Evolutionary conservation across 2,797 vertebrate species (phyloP), one percentile per base, ranked within the genome.

Genomic region (Poeciliopsis turneri): DNA sequence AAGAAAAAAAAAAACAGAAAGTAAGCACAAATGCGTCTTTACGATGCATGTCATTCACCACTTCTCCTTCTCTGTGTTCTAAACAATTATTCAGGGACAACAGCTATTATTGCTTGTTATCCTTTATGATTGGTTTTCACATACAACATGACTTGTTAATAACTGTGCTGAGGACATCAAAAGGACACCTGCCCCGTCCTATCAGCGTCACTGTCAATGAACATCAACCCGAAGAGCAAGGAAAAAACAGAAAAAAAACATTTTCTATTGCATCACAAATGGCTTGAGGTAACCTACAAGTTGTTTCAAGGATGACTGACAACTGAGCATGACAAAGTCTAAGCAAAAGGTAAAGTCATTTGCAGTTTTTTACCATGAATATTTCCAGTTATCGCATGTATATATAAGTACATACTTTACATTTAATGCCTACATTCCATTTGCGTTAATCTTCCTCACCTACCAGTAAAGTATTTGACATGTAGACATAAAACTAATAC

Each of bases 51-150:
- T 82, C 79, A 79, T 80, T 86, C 85, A 61, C 45, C 79, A 11
- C 13, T 75, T 45, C 57, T 69, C 53, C 53, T 78, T 78, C 78
- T 78, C 70, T 36, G 68, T 84, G n/a, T 83, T 87, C 81, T 76
- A 84, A 88, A 90, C 89, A 92, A 92, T 93, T 89, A 93, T 84
- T 88, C 76, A 73, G 83, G 85, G 89, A 92, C 92, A 92, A 92
- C 87, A 89, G 91, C 89, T 91, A 93, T 92, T 92, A 92, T 86
- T 86, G 92, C 87, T 87, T 92, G 88, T 93, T 93, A 92, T 92
- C 82, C 83, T 92, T 88, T 88, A 89, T 88, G 90, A 93, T 92
- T 93, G 92, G 82, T 91, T 91, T 91, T 83, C 83, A 89, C 88
- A 86, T 90, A 90, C 89, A 84, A 87, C 90, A 89, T 89, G 87